These are phyloP conservation scores for Ochropacha duplaris DNA, from an alignment of 2,888 invertebrate species.

Conservation along the genomic window DNA sequence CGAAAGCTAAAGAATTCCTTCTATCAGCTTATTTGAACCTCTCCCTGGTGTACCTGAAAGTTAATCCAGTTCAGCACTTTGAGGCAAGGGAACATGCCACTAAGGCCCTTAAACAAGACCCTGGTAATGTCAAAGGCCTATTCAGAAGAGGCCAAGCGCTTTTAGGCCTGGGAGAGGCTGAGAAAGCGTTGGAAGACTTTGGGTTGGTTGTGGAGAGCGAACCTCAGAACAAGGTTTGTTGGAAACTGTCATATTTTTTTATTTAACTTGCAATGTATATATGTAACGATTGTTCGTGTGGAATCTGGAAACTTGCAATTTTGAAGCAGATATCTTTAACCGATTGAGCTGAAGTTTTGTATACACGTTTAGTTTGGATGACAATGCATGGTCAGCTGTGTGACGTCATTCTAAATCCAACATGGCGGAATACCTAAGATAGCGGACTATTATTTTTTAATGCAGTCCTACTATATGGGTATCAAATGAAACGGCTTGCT, in stretches of 20 bases:
- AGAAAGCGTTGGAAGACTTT: slow-evolving; percentile 90
- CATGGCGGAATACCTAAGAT: no score
- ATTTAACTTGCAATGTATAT: neutral
- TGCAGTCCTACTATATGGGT: no score
- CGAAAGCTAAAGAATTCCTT: slow-evolving; percentile 73
- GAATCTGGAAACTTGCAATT: no score
- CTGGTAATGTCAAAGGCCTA: slow-evolving; percentile 92
- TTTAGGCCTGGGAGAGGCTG: slow-evolving; percentile 88
- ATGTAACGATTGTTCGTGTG: no score
- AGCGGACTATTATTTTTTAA: no score
- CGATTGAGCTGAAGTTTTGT: no score
- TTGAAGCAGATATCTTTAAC: no score
- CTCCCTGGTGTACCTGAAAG: slow-evolving; percentile 91
- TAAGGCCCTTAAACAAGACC: slow-evolving; percentile 89
- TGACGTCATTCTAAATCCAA: no score
- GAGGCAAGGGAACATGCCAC: slow-evolving; percentile 90
- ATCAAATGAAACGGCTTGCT: no score
- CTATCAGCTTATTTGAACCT: slow-evolving; percentile 91
- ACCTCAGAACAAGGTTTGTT: slow-evolving; percentile 88
- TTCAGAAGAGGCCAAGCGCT: slow-evolving; percentile 94
- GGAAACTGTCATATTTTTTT: neutral
- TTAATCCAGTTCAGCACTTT: slow-evolving; percentile 84
- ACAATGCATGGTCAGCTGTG: no score
- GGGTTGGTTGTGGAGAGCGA: slow-evolving; percentile 89
- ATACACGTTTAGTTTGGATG: no score